Percentiles rank a stretch among this genome's conserved stretches.
Conservation (phyloP, 2,888 invertebrate species). For the Polyommatus iphigenia region DNA sequence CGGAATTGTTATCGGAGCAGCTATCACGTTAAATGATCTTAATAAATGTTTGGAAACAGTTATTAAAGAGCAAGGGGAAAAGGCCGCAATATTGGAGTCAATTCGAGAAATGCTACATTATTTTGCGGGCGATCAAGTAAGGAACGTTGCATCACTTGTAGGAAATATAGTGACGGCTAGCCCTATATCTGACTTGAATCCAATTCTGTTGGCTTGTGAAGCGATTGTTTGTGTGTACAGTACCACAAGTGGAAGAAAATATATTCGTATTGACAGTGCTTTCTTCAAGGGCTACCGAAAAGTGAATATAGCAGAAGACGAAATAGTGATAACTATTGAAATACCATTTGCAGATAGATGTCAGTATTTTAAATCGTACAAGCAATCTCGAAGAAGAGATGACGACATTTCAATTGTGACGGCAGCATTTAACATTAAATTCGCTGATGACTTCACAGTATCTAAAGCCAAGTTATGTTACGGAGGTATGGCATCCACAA, state of each 20-base stretch:
- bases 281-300: constrained; percentile 93
- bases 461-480: constrained; percentile 86
- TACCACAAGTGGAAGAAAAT: constrained; percentile 72
- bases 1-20: constrained; percentile 88
- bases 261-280: constrained; percentile 84
- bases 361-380: constrained; percentile 91
- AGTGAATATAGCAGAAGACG: constrained; percentile 86
- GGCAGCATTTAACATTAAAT: constrained; percentile 86
- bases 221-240: constrained; percentile 83
- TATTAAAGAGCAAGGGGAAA: constrained; percentile 73
- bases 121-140: constrained; percentile 97
- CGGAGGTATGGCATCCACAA: constrained; percentile 96
- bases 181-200: constrained; percentile 97
- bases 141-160: constrained; percentile 95
- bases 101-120: constrained; percentile 93
- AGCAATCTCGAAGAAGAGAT: constrained; percentile 94
- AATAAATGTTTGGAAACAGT: constrained; percentile 71
- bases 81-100: constrained; percentile 83
- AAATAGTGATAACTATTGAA: constrained; percentile 88
- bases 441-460: constrained; percentile 80
- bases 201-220: constrained; percentile 90
- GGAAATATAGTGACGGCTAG: constrained; percentile 98
- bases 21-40: constrained; percentile 85
- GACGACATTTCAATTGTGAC: constrained; percentile 99
- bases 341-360: constrained; percentile 86